A percentile compares a stretch with the other conserved stretches of the same genome.
Conservation (phyloP, 2,113 vertebrate genomes). For the Columba janthina region DNA sequence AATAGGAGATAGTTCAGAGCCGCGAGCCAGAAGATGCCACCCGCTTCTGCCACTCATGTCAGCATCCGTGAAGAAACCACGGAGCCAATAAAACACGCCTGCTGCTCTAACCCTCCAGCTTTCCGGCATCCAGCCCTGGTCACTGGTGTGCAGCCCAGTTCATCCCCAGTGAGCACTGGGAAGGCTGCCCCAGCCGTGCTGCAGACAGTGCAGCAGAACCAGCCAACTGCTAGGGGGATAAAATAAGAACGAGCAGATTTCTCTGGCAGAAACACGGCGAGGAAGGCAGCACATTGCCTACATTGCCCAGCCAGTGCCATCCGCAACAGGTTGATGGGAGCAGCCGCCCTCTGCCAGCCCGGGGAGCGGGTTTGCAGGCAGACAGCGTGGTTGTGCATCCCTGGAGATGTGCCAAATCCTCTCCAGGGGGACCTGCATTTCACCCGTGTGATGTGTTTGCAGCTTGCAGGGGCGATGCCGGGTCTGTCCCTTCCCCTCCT, state of each 20-base stretch:
- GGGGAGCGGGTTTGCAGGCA: neutral
- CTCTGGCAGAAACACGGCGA: neutral
- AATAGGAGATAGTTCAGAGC: neutral
- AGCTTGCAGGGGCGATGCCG: accelerated
- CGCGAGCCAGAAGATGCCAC: neutral
- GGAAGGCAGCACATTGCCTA: neutral
- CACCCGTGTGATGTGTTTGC: accelerated
- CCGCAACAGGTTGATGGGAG: conserved; percentile 16
- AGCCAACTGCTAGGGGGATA: neutral
- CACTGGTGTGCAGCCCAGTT: neutral
- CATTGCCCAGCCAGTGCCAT: neutral
- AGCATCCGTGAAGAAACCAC: neutral
- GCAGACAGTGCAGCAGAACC: neutral
- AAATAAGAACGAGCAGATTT: neutral
- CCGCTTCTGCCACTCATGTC: neutral
- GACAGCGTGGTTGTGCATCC: accelerated
- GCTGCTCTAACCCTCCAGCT: neutral
- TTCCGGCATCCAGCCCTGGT: neutral
- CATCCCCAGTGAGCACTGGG: neutral
- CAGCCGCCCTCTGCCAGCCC: accelerated
- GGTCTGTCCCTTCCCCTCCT: neutral
- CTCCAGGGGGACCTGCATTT: accelerated
- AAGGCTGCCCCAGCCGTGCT: neutral
- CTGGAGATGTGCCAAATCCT: accelerated
- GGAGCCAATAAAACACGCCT: neutral